Evolutionary conservation across 2,888 invertebrate genomes (phyloP).

Genomic region (Pammene aurita): DNA sequence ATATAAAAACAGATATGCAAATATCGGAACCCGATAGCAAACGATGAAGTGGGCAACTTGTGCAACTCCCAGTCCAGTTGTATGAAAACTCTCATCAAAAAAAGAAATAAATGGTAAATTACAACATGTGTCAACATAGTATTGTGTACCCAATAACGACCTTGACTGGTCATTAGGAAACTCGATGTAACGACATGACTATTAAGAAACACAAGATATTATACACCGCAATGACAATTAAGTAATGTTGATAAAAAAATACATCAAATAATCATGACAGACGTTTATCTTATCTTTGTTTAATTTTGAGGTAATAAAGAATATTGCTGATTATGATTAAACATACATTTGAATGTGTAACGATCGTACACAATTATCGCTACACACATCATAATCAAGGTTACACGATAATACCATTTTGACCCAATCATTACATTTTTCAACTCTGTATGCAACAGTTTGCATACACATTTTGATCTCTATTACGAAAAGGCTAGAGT

Average conservation of each 20-base stretch:
- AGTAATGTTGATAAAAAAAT: conserved; percentile 25
- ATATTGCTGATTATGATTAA: neutral
- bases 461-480: too few species aligned
- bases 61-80: too few species aligned
- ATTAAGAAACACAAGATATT: conserved; percentile 6
- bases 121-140: conserved; percentile 1
- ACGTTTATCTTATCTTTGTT: neutral
- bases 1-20: too few species aligned
- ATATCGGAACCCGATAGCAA: too few species aligned
- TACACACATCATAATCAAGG: neutral
- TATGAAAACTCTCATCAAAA: neutral
- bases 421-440: neutral
- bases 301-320: conserved; percentile 1
- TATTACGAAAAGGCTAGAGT: too few species aligned
- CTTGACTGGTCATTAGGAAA: conserved; percentile 15
- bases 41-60: too few species aligned
- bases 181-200: neutral
- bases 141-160: conserved; percentile 7
- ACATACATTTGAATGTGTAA: conserved; percentile 2
- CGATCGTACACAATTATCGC: neutral
- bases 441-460: too few species aligned
- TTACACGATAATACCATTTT: neutral
- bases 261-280: conserved; percentile 1
- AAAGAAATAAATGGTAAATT: neutral
- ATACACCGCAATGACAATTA: conserved; percentile 1